phyloP scores from a whole-genome alignment of 53 echinoderm and acorn worm species.

The Antedon mediterranea region DNA sequence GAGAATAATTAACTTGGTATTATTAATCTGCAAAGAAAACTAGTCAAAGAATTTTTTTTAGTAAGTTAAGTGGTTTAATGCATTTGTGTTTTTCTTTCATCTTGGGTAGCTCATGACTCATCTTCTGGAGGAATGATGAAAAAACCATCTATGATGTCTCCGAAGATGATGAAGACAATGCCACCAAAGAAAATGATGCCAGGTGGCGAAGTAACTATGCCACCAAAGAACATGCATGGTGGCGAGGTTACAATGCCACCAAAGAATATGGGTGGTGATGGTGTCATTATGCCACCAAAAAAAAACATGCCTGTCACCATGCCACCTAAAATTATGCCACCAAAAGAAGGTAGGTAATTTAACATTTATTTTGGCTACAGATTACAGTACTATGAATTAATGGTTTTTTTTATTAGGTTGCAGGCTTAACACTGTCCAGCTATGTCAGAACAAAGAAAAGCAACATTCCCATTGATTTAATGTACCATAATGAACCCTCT shows the following conservation, averaged over 20 bases:
- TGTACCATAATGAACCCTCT: no score
- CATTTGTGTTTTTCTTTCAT: background rate
- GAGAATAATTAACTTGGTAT: no score
- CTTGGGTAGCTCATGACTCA: background rate
- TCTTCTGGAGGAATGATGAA: background rate
- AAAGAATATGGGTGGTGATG: constrained; percentile 11
- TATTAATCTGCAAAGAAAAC: no score
- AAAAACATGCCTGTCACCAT: constrained; percentile 12
- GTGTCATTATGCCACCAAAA: constrained; percentile 18
- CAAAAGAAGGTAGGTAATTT: no score
- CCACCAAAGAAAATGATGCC: constrained; percentile 4
- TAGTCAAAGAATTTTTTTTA: no score
- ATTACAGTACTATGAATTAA: no score
- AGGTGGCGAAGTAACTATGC: constrained; percentile 13
- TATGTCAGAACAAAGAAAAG: no score
- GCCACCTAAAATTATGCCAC: constrained; percentile 19
- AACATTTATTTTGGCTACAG: no score
- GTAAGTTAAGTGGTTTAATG: no score
- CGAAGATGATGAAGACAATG: constrained; percentile 2
- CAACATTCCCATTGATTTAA: no score
- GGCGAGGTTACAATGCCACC: background rate
- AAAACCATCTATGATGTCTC: background rate
- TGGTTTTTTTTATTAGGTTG: no score
- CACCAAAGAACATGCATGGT: constrained; percentile 14
- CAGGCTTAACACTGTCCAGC: no score